Conservation (phyloP, 53 echinoderm and acorn worm genomes). For the Antedon mediterranea region DNA sequence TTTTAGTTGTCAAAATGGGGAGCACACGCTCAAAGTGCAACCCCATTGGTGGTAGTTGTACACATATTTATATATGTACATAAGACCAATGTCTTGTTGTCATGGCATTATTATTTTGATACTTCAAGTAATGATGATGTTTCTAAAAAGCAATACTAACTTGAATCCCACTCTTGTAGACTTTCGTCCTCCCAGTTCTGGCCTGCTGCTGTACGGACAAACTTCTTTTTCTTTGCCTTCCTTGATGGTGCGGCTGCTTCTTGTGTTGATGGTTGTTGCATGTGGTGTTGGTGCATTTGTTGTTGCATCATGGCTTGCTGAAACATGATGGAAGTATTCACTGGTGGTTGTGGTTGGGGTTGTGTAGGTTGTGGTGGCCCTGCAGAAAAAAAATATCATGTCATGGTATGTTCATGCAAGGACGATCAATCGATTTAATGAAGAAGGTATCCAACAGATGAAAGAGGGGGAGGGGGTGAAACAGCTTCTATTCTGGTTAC, state of each 20-base stretch:
- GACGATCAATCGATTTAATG: no score
- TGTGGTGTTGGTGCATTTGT: background rate
- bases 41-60: no score
- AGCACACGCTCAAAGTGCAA: no score
- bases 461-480: no score
- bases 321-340: slow-evolving; percentile 1
- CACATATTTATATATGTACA: no score
- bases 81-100: no score
- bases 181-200: slow-evolving; percentile 88
- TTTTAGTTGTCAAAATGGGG: no score
- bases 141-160: slow-evolving; percentile 24
- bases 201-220: slow-evolving; percentile 61
- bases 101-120: no score
- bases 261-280: background rate
- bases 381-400: background rate
- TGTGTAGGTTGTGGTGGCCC: slow-evolving; percentile 12
- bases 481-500: no score
- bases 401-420: no score
- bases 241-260: slow-evolving; percentile 16
- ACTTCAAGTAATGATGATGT: no score
- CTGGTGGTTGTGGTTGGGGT: slow-evolving; percentile 1
- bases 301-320: slow-evolving; percentile 8
- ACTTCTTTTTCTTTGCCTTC: slow-evolving; percentile 78
- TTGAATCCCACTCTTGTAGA: slow-evolving; percentile 71
- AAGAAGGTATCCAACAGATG: no score